Percentiles rank a stretch among this genome's conserved stretches.
phyloP scores from a whole-genome alignment of 2,888 invertebrate genomes.

The Latheticus oryzae region DNA sequence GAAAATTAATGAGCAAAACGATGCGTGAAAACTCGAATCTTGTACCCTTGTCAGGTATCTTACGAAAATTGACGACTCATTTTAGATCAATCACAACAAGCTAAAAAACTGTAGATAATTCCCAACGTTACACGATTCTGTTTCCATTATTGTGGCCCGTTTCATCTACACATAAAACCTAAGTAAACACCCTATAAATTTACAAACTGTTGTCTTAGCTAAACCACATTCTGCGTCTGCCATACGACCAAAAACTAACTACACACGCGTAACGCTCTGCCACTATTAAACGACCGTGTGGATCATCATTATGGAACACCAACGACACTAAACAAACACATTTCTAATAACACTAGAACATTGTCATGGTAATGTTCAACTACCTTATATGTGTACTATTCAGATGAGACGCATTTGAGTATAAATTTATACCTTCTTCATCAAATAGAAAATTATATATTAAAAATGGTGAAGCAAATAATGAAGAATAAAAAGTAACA shows the following conservation, averaged over 20 bases:
- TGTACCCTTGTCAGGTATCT: conserved; percentile 19
- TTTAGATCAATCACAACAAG: conserved; percentile 8
- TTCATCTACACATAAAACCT: conserved; percentile 38
- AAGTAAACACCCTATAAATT: conserved; percentile 39
- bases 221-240: conserved; percentile 28
- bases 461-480: no score
- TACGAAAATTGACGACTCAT: no score
- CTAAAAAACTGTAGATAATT: conserved; percentile 10
- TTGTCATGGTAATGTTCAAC: no score
- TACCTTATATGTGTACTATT: no score
- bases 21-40: conserved; percentile 48
- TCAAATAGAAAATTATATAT: no score
- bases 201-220: conserved; percentile 36
- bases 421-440: no score
- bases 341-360: no score
- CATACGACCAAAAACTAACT: conserved; percentile 28
- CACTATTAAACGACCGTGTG: conserved; percentile 20
- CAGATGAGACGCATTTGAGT: no score
- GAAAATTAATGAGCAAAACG: conserved; percentile 56
- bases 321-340: conserved; percentile 21
- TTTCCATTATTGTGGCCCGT: conserved; percentile 24
- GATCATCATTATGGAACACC: conserved; percentile 21
- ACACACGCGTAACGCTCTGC: conserved; percentile 27
- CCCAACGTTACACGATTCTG: conserved; percentile 9
- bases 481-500: no score